phyloP scores from a whole-genome alignment of 2,888 invertebrate species.

The Arctia plantaginis region DNA sequence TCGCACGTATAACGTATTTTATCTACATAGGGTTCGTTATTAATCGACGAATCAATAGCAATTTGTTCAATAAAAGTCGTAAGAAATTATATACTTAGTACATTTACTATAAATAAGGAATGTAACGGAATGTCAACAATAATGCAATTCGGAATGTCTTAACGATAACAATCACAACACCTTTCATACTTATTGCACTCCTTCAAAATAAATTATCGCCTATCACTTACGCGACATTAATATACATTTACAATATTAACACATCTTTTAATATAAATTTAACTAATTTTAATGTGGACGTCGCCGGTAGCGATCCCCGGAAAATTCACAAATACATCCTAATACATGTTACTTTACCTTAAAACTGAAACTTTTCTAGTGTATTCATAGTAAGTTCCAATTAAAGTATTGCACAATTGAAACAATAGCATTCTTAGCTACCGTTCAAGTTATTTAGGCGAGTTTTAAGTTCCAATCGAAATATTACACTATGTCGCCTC shows the following conservation, averaged over 20 bases:
- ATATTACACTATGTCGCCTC: slow-evolving; percentile 52
- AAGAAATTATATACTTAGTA: slow-evolving; percentile 50
- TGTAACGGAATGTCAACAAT: slow-evolving; percentile 81
- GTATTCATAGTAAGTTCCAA: slow-evolving; percentile 58
- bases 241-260: slow-evolving; percentile 86
- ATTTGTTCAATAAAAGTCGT: slow-evolving; percentile 52
- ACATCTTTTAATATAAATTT: slow-evolving; percentile 85
- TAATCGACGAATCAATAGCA: slow-evolving; percentile 53
- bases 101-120: slow-evolving; percentile 68
- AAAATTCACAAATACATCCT: slow-evolving; percentile 63
- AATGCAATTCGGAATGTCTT: slow-evolving; percentile 70
- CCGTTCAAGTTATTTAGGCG: slow-evolving; percentile 54
- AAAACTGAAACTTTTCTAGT: slow-evolving; percentile 70
- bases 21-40: slow-evolving; percentile 72
- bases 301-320: slow-evolving; percentile 64
- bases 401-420: slow-evolving; percentile 44
- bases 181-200: slow-evolving; percentile 86
- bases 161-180: slow-evolving; percentile 84
- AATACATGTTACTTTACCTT: slow-evolving; percentile 55
- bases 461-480: slow-evolving; percentile 57
- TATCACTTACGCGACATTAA: slow-evolving; percentile 79
- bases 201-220: slow-evolving; percentile 83
- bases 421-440: slow-evolving; percentile 48
- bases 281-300: slow-evolving; percentile 80
- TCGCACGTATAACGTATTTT: slow-evolving; percentile 78